phyloP scores from a whole-genome alignment of 2,113 vertebrate species.

The Onychostruthus taczanowskii region DNA sequence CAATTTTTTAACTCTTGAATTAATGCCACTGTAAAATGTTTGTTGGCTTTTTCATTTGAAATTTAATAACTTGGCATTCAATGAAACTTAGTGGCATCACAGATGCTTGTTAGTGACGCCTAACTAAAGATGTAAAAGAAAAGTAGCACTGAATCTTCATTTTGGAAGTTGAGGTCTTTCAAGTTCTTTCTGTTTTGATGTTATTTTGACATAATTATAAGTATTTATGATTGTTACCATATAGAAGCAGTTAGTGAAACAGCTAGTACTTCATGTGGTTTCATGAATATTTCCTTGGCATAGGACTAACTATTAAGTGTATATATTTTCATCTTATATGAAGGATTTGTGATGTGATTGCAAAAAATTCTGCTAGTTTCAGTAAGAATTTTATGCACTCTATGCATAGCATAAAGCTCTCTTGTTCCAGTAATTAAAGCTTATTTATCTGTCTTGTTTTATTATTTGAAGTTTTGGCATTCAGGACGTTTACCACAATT shows the following conservation, averaged over 20 bases:
- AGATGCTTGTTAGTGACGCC: not conserved
- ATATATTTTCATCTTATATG: not conserved
- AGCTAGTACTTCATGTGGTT: not conserved
- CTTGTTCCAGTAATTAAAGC: not conserved
- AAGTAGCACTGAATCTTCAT: not conserved
- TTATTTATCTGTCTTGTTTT: not conserved
- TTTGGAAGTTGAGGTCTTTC: not conserved
- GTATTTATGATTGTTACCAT: not conserved
- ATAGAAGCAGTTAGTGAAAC: not conserved
- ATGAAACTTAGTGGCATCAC: not conserved
- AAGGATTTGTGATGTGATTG: not conserved
- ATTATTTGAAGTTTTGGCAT: not conserved
- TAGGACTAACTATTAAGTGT: not conserved
- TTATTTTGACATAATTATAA: not conserved
- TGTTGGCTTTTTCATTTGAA: not conserved
- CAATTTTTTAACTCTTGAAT: not conserved
- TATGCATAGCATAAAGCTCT: not conserved
- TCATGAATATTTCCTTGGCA: not conserved
- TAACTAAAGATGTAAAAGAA: not conserved
- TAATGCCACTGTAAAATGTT: not conserved
- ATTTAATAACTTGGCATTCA: not conserved
- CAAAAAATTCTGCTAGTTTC: not conserved
- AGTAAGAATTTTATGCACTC: not conserved
- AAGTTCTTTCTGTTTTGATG: not conserved
- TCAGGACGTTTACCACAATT: not conserved